Base-by-base conservation (phyloP, 2,113 vertebrate species). In the Urocolius indicus region DNA sequence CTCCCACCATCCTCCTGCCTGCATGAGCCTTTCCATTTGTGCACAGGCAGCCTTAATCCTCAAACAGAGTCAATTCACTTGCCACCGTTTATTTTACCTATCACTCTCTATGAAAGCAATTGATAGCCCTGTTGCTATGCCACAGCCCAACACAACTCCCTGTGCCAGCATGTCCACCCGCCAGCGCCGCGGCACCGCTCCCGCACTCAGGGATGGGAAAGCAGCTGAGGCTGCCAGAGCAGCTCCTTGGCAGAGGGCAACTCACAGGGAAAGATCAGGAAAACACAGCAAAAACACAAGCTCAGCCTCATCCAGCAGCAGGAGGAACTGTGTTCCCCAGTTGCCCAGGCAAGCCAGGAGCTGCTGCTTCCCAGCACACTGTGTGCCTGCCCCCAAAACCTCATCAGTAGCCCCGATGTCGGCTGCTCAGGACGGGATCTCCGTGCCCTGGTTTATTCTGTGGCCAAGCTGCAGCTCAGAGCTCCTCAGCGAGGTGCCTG, bases 141-240 rank as follows among this genome's bases (percentile, higher is more conserved):
- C 59, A 29, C 41, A 32, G 45, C 32, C 45, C 83, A 13, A 63
- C 52, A 22, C 7, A 32, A 13, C 32, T 67, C 62, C 16, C 3
- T 0, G 16, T 61, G 66, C 30, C 82, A 67, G 58, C 32, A 1
- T 0, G 3, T 16, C 77, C 0, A 0, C 3, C 46, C 0, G 1
- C 23, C 65, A n/a, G 72, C 71, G 18, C 9, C 8, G 36, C 2
- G 2, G 29, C 6, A 8, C n/a, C 58, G 32, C 24, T 62, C 51
- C 11, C 0, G 1, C 52, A 5, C 8, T 54, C 29, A 67, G 43
- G 38, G 69, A 30, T 48, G 55, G 36, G 74, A n/a, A 52, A 41
- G 36, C 61, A 32, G 73, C 34, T 34, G 29, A 48, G 67, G 38
- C 58, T 90, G 85, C 41, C 59, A 68, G 67, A 75, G 9, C 24